Evolutionary conservation across 2,797 vertebrate genomes (phyloP), one percentile per base, ranked within the genome.

Genomic region (Labroides dimidiatus): DNA sequence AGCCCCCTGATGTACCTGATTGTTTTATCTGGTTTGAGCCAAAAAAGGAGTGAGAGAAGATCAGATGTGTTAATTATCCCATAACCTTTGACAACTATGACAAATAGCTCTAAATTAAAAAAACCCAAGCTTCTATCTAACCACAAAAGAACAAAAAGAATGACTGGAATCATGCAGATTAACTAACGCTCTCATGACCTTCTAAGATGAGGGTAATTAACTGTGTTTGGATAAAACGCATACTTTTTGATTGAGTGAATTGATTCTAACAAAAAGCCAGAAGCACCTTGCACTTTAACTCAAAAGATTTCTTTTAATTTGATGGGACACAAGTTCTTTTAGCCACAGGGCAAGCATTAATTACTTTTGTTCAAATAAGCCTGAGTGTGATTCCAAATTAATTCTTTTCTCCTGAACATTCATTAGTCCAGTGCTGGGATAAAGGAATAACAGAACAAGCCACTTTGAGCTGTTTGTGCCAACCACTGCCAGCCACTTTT

Each of bases 281-380:
- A 42, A 74, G 16, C 47, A 61, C 42, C 41, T 36, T 58, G 36
- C 42, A 21, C n/a, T 73, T 75, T 61, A 45, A 79, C 67, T 75
- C 20, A 58, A 75, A 55, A 70, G 0, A 49, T 73, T 72, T 64
- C 5, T 67, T 78, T 72, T 76, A 79, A 80, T 82, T 57, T 78
- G 41, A 42, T 41, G 12, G 6, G 44, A 56, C 64, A 50, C 5
- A 36, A 69, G 42, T 70, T 74, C 10, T 68, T 64, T 63, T 41
- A 57, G 61, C 71, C 43, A 10, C 43, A 4, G 65, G 64, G 51
- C 45, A 49, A 61, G 57, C 67, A 70, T 78, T 69, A 75, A 84
- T 84, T 77, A 74, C 54, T 68, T 74, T 54, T 47, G 47, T 71
- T 77, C 48, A 63, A 80, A 76, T 64, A 33, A 52, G 55, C 53